Evolutionary conservation across 2,797 vertebrate genomes (phyloP), one percentile per base, ranked within the genome.

Genomic region (Macropus fuliginosus): DNA sequence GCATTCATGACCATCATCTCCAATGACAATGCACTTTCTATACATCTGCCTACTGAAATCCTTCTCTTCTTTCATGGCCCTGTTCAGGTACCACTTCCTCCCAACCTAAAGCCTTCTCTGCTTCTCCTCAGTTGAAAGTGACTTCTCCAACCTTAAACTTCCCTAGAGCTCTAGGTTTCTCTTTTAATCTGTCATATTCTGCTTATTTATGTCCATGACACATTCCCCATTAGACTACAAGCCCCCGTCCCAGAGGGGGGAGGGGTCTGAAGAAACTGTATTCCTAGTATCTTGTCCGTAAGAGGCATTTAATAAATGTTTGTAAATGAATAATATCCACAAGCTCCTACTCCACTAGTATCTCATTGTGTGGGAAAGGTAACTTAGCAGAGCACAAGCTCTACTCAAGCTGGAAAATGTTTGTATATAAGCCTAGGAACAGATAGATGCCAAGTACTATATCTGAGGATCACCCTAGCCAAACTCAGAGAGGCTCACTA

Each of bases 81-180:
- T 31, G 59, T 16, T 0, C 18, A 10, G 90, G 31, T 31, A 29
- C 52, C 59, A 24, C 27, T 52, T 0, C 46, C 55, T 56, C 91
- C 18, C 0, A 5, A 74, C 94, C 18, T 0, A 6, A 55, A 3
- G 0, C 50, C n/a, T 54, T 40, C 29, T 2, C 0, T 0, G 12
- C 59, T 24, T 24, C 24, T 24, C 46, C 29, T 1, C 1, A 31
- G 2, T n/a, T 2, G 34, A 91, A 40, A 62, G 34, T 0, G 0
- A 21, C 10, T 74, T 74, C 66, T 74, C n/a, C 66, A 54, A 14
- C 52, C 16, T 0, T n/a, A 0, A 4, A 29, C 54, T 0, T 27
- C 94, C 21, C 16, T 0, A 74, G 16, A 40, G 18, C 14, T 74
- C 16, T 66, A 66, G 62, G 34, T 18, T 66, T 66, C 62, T 66